Evolutionary conservation across 2,113 vertebrate species (phyloP).

Genomic region (Podilymbus podiceps): DNA sequence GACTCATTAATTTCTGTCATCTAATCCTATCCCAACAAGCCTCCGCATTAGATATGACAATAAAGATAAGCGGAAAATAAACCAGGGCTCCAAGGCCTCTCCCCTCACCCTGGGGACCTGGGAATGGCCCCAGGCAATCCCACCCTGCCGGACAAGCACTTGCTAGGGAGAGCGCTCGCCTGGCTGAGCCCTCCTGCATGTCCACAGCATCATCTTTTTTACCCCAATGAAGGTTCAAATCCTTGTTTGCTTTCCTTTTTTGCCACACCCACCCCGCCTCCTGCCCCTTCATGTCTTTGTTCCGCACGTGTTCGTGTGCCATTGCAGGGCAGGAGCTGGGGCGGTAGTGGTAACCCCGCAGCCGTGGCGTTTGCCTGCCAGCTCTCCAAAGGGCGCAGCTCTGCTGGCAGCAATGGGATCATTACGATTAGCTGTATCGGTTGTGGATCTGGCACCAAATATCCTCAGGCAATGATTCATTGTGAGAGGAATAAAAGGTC

Average conservation of each 20-base stretch:
- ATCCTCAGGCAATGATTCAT: not conserved
- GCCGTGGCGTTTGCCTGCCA: not conserved
- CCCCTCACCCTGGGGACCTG: not conserved
- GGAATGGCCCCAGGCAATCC: not conserved
- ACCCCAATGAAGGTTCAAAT: not conserved
- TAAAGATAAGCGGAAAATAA: not conserved
- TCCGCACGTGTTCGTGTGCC: fast-evolving
- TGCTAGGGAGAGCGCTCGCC: not conserved
- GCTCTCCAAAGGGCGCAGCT: not conserved
- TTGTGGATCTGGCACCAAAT: not conserved
- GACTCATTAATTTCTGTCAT: not conserved
- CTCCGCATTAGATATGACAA: not conserved
- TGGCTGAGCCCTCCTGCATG: not conserved
- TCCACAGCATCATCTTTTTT: not conserved
- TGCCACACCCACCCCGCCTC: not conserved
- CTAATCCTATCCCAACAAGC: not conserved
- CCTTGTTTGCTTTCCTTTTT: not conserved
- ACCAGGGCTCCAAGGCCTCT: not conserved
- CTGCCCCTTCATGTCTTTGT: not conserved
- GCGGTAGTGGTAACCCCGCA: not conserved
- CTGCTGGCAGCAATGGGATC: not conserved
- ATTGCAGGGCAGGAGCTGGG: not conserved
- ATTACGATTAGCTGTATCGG: not conserved
- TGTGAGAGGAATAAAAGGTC: not conserved
- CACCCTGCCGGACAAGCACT: not conserved